Evolutionary conservation across 2,888 invertebrate genomes (phyloP).

Genomic region (Tholera decimalis): DNA sequence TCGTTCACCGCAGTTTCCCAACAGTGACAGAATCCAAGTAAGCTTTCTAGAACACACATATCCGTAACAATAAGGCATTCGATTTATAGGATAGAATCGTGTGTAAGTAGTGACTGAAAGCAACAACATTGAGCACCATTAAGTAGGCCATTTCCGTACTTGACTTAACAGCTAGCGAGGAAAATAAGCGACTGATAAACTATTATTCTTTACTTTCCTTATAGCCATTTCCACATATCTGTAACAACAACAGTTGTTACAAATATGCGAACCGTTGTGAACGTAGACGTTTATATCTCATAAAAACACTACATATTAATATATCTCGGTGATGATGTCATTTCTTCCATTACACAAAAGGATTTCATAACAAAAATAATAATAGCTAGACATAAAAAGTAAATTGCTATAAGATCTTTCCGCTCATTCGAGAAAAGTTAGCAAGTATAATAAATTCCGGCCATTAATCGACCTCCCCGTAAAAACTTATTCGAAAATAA

Average conservation of each 20-base stretch:
- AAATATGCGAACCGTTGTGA: conserved; percentile 21
- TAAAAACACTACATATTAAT: conserved; percentile 37
- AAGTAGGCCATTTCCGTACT: conserved; percentile 50
- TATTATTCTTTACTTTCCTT: conserved; percentile 30
- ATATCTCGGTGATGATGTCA: conserved; percentile 26
- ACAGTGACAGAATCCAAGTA: conserved; percentile 17
- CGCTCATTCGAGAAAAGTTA: conserved; percentile 65
- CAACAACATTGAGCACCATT: conserved; percentile 56
- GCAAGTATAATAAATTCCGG: conserved; percentile 68
- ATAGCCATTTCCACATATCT: no score
- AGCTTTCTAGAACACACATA: conserved; percentile 15
- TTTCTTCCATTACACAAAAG: conserved; percentile 28
- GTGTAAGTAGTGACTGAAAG: conserved; percentile 53
- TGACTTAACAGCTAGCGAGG: conserved; percentile 37
- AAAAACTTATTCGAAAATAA: conserved; percentile 82
- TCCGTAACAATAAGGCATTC: conserved; percentile 11
- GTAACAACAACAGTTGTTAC: conserved; percentile 7
- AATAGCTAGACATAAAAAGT: conserved; percentile 43
- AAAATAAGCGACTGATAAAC: conserved; percentile 35
- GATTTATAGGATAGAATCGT: conserved; percentile 25
- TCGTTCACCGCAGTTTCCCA: not conserved
- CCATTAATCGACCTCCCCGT: conserved; percentile 69
- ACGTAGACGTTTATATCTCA: conserved; percentile 27
- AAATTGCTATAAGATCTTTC: conserved; percentile 64
- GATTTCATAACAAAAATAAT: conserved; percentile 42